phyloP scores from a whole-genome alignment of 1,140 invertebrate genomes.

The Drosophila sulfurigaster region DNA sequence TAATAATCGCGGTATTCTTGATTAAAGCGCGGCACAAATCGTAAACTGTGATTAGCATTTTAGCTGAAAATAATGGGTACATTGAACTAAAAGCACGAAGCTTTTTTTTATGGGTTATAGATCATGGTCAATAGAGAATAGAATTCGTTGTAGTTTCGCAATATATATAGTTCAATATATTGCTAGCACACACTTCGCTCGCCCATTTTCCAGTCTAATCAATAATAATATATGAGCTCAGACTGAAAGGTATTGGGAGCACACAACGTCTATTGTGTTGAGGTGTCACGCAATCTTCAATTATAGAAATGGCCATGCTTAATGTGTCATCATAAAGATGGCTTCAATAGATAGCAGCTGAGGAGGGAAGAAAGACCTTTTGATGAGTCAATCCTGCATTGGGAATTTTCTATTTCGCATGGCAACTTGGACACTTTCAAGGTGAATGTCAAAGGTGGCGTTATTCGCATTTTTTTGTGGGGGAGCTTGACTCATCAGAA shows the following conservation, averaged over 20 bases:
- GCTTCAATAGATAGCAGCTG: constrained; percentile 14
- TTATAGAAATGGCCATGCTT: constrained; percentile 40
- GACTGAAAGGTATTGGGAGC: constrained; percentile 1
- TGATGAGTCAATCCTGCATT: constrained; percentile 33
- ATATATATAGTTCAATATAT: background rate
- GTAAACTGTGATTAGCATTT: constrained; percentile 39
- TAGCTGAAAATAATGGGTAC: constrained; percentile 17
- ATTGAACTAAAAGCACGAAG: constrained; percentile 26
- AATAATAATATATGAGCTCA: constrained; percentile 25
- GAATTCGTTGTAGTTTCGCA: background rate
- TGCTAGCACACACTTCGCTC: background rate
- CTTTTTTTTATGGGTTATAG: constrained; percentile 33
- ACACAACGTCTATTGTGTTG: constrained; percentile 19
- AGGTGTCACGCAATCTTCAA: constrained; percentile 35
- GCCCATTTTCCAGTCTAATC: constrained; percentile 2
- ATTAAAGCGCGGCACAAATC: constrained; percentile 16
- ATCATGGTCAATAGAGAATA: constrained; percentile 31
- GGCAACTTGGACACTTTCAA: constrained; percentile 15
- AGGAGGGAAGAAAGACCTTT: background rate
- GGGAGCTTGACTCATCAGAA: constrained; percentile 17
- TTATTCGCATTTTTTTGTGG: constrained; percentile 8
- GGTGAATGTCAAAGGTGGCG: constrained; percentile 6
- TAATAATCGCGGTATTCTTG: constrained; percentile 32
- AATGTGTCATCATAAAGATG: constrained; percentile 47
- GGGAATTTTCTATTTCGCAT: constrained; percentile 19